Evolutionary conservation across 2,888 invertebrate genomes (phyloP).

Genomic region (Drosophila ustulata): DNA sequence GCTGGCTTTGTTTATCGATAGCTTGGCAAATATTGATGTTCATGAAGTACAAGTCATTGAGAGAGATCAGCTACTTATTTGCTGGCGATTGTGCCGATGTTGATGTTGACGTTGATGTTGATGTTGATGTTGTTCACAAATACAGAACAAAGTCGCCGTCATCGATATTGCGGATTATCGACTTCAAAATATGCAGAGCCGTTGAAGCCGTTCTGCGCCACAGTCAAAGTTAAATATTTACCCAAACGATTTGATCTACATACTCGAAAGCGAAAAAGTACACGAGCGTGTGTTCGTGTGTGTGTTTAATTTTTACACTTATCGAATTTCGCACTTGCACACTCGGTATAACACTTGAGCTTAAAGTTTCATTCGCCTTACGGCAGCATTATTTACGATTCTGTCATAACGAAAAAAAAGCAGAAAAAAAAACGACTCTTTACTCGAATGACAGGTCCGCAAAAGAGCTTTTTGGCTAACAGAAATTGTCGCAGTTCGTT

Average conservation of each 20-base stretch:
- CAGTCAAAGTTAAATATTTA: conserved; percentile 50
- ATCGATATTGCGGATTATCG: conserved; percentile 15
- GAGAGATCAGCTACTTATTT: neutral
- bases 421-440: conserved; percentile 21
- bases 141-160: neutral
- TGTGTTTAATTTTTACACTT: conserved; percentile 52
- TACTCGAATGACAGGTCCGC: conserved; percentile 42
- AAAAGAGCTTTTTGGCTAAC: conserved; percentile 40
- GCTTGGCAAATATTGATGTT: neutral
- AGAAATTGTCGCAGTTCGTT: conserved; percentile 22
- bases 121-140: neutral
- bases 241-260: conserved; percentile 50
- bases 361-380: conserved; percentile 58
- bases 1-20: neutral
- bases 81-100: neutral
- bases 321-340: conserved; percentile 62
- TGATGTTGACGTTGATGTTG: neutral
- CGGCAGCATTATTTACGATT: conserved; percentile 59
- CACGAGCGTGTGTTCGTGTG: conserved; percentile 1
- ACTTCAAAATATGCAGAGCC: conserved; percentile 23
- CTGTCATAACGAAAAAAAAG: conserved; percentile 34
- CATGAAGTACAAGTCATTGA: neutral
- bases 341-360: conserved; percentile 45
- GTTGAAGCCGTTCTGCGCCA: conserved; percentile 30
- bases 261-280: conserved; percentile 10